Evolutionary conservation across 2,888 invertebrate species (phyloP).

Genomic region (Pimpla rufipes): DNA sequence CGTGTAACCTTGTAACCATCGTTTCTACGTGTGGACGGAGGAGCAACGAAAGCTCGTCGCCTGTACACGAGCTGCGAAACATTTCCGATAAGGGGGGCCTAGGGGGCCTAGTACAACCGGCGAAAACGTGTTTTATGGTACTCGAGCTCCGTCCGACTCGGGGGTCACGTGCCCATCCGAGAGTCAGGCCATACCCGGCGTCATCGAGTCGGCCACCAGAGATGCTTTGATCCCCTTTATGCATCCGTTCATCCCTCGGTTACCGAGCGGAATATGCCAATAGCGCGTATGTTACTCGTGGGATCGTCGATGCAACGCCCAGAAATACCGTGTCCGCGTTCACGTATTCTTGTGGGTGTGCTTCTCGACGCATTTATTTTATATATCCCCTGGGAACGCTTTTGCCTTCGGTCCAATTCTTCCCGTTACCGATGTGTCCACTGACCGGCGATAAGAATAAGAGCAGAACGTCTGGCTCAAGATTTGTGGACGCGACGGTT

Average conservation of each 20-base stretch:
- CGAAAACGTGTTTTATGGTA: slow-evolving; percentile 64
- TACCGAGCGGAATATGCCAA: slow-evolving; percentile 50
- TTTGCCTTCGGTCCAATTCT: slow-evolving; percentile 44
- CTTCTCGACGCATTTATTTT: slow-evolving; percentile 53
- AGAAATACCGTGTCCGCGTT: slow-evolving; percentile 43
- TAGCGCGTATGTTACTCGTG: slow-evolving; percentile 63
- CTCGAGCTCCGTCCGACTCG: slow-evolving; percentile 33
- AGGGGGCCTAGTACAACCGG: slow-evolving; percentile 31
- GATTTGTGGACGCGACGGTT: slow-evolving; percentile 1
- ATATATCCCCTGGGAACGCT: slow-evolving; percentile 62
- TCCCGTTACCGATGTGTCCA: neutral
- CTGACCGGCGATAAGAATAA: neutral
- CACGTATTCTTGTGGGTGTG: slow-evolving; percentile 26
- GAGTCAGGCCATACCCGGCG: slow-evolving; percentile 47
- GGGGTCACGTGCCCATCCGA: slow-evolving; percentile 47
- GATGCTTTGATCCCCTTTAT: slow-evolving; percentile 67
- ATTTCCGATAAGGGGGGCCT: slow-evolving; percentile 52
- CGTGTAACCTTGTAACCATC: slow-evolving; percentile 2
- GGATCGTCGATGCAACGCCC: slow-evolving; percentile 64
- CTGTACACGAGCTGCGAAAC: slow-evolving; percentile 35
- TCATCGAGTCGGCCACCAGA: slow-evolving; percentile 50
- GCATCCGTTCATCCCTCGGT: slow-evolving; percentile 66
- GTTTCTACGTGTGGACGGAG: slow-evolving; percentile 1
- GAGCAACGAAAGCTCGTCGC: slow-evolving; percentile 20
- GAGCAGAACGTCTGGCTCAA: neutral